Base-by-base conservation (phyloP, 2,113 vertebrate genomes). In the Australoheros scitulus region DNA sequence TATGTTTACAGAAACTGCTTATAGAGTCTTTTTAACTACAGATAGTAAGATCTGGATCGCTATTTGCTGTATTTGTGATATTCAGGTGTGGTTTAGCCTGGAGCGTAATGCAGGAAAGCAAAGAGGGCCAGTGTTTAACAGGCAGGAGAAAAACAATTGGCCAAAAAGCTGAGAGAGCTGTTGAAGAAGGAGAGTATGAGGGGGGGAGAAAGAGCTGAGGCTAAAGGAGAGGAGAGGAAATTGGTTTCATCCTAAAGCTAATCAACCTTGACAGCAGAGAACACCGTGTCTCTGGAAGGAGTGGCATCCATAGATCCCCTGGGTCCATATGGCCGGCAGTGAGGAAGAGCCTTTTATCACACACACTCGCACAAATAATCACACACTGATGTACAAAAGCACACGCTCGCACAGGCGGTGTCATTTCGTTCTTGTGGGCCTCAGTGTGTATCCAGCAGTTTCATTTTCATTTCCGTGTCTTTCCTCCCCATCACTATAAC, bases 201-300 rank as follows among this genome's bases (percentile, higher is more conserved):
- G 13, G 36, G 7, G 34, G 34, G 34, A n/a, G n/a, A n/a, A 11
- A 58, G 36, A 55, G 15, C 34, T 32, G 20, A 18, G 32, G 15
- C 80, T 63, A n/a, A 56, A 76, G 63, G 55, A 79, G 29, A 55
- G 32, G 36, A 60, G 63, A 70, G 58, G 58, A 88, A 57, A 92
- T 63, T 87, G 63, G 84, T 87, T 88, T 84, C 76, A 81, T 86
- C 61, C 78, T 75, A 26, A 56, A 43, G 57, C 65, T 88, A 84
- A 93, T 92, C 85, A 90, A 76, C 83, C 74, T 76, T 83, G 79
- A 89, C 79, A 93, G 84, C 58, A 81, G 61, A 82, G 81, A 86
- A 79, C 78, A 82, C 18, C 61, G 47, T 70, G 85, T 85, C 76
- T 88, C 57, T 61, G 64, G 20, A 63, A 86, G 77, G 65, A 81